A percentile compares a stretch with the other conserved stretches of the same genome.
These are phyloP conservation scores for Amphipyra berbera DNA, from an alignment of 2,888 invertebrate genomes.

Conservation along the genomic window DNA sequence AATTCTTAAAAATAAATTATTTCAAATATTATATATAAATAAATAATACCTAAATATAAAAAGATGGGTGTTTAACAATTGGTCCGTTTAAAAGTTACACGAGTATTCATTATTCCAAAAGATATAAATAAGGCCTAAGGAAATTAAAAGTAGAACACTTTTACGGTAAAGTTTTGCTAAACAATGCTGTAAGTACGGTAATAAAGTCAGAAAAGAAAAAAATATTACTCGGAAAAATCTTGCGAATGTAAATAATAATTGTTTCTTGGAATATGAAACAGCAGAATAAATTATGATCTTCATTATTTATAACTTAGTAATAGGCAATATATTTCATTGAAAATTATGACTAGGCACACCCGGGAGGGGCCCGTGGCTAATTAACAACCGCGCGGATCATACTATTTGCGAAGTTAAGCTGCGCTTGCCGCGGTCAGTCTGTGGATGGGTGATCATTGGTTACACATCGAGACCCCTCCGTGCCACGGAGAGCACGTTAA, in stretches of 20 bases:
- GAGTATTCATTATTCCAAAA: slow-evolving; percentile 22
- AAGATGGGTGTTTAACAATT: background rate
- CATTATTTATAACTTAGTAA: too few relatives aligned
- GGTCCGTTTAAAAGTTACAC: background rate
- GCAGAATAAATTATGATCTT: background rate
- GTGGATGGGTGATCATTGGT: too few relatives aligned
- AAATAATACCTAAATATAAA: too few relatives aligned
- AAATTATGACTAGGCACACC: background rate
- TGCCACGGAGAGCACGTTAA: too few relatives aligned
- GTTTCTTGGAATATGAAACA: slow-evolving; percentile 15
- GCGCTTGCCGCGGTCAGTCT: too few relatives aligned
- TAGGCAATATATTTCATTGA: background rate
- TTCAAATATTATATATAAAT: too few relatives aligned
- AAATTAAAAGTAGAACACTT: slow-evolving; percentile 41
- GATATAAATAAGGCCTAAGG: slow-evolving; percentile 22
- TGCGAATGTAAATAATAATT: slow-evolving; percentile 15
- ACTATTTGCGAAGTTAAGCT: too few relatives aligned
- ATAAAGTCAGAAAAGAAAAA: slow-evolving; percentile 28
- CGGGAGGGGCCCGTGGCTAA: too few relatives aligned
- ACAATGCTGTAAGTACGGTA: slow-evolving; percentile 15
- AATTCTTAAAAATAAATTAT: too few relatives aligned
- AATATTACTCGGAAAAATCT: slow-evolving; percentile 10
- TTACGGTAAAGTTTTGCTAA: slow-evolving; percentile 25
- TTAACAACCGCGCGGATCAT: too few relatives aligned
- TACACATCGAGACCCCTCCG: too few relatives aligned